Evolutionary conservation across 2,797 vertebrate species (phyloP).

Genomic region (Cephalopachus bancanus): DNA sequence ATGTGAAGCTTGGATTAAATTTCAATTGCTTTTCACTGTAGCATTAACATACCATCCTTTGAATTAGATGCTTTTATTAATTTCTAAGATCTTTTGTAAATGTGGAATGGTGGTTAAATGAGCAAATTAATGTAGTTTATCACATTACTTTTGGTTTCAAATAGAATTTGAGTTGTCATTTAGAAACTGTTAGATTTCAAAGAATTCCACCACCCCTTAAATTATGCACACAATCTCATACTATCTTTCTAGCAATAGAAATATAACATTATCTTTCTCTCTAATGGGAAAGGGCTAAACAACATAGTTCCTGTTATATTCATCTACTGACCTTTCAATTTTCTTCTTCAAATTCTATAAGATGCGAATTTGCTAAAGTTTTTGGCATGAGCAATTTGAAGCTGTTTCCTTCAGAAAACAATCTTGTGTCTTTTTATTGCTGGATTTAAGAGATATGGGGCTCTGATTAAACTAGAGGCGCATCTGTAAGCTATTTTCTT

Average conservation of each 20-base stretch:
- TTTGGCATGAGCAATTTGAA: constrained; percentile 2
- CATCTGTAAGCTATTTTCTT: constrained; percentile 15
- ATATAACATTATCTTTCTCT: not conserved
- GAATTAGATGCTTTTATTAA: constrained; percentile 23
- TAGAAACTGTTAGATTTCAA: constrained; percentile 77
- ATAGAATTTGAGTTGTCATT: constrained; percentile 67
- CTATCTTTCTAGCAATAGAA: constrained; percentile 55
- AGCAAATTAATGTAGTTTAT: constrained; percentile 46
- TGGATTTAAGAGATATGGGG: not conserved
- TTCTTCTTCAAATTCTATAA: not conserved
- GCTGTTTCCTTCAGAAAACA: constrained; percentile 26
- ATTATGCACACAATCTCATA: not conserved
- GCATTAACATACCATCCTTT: constrained; percentile 30
- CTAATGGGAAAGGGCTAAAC: constrained; percentile 1
- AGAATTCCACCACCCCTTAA: constrained; percentile 43
- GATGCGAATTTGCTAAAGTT: not conserved
- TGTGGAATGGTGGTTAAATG: constrained; percentile 42
- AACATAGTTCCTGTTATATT: not conserved
- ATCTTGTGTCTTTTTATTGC: not conserved
- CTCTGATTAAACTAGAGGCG: not conserved
- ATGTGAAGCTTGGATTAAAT: not conserved
- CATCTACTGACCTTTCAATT: constrained; percentile 3
- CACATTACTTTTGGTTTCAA: constrained; percentile 68
- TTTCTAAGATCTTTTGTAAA: constrained; percentile 50
- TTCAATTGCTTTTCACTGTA: not conserved